A percentile compares a stretch with the other conserved stretches of the same genome.
phyloP scores from a whole-genome alignment of 1,140 invertebrate genomes.

The Drosophila auraria region DNA sequence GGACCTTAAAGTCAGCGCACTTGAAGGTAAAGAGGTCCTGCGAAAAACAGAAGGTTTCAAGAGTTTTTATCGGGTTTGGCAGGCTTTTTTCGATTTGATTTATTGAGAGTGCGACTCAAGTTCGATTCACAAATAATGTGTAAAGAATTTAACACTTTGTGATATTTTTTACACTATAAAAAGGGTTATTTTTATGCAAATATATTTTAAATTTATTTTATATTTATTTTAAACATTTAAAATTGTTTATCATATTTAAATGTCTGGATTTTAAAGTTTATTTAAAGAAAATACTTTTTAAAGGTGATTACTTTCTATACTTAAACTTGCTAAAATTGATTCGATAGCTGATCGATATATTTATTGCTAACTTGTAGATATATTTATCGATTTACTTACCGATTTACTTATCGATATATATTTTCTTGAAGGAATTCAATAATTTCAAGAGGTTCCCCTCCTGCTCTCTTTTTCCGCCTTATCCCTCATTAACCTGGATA shows the following conservation, averaged over 20 bases:
- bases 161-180: background rate
- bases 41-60: constrained; percentile 4
- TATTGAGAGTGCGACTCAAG: background rate
- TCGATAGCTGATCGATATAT: too few relatives aligned
- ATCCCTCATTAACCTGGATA: constrained; percentile 37
- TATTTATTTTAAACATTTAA: too few relatives aligned
- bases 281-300: background rate
- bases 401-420: background rate
- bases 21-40: constrained; percentile 12
- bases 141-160: constrained; percentile 2
- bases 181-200: too few relatives aligned
- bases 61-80: constrained; percentile 1
- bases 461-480: background rate
- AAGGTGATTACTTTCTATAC: too few relatives aligned
- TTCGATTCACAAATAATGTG: background rate
- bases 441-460: background rate
- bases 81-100: constrained; percentile 12
- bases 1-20: constrained; percentile 28
- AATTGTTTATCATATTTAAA: too few relatives aligned
- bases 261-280: background rate
- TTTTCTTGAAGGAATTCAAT: background rate
- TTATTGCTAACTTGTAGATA: too few relatives aligned
- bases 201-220: too few relatives aligned
- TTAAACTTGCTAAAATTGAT: too few relatives aligned
- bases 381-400: too few relatives aligned